Evolutionary conservation across 2,113 vertebrate species (phyloP), one percentile per base, ranked within the genome.

Genomic region (Hirundichthys speculiger): DNA sequence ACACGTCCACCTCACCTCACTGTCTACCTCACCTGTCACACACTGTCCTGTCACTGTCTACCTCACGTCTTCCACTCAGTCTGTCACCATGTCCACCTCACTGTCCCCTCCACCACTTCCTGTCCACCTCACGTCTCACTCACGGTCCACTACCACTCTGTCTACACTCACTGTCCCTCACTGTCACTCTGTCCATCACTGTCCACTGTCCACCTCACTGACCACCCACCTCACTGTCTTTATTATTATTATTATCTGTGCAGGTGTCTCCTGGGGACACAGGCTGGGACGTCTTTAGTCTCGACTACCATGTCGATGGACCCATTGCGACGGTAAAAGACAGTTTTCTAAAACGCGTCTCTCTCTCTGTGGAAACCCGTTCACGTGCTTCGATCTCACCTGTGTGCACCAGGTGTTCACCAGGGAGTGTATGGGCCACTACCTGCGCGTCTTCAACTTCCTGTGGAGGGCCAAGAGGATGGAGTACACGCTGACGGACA

Each of bases 241-340:
- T 34, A 2, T 34, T 34, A 18, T 15, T 3, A 7, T 19, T 11
- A n/a, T n/a, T n/a, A n/a, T n/a, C 2, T 7, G 47, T 50, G 0
- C 49, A 99, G 98, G 96, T 99, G n/a, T 98, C 98, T 69, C 95
- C 96, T 16, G 98, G 98, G 13, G 97, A 99, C 71, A 98, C 98
- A 1, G 98, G 98, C 14, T 99, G 98, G 98, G 98, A 99, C 48
- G 98, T 99, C 42, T 99, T 99, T 90, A 99, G 97, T 73, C 91
- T 99, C 69, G 98, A 99, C 75, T 99, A 99, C 79, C 98, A 99
- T 0, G 98, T 99, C 0, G 97, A 99, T 9, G 98, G 98, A 30
- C 98, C 98, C 1, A 98, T 99, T 61, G 96, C 98, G 58, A 99
- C 98, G 69, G 98, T 99, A 95, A 75, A 16, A 11, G 11, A 7